Conservation (phyloP, 30 jellyfish, hydroid and myxozoan genomes). For the Aurelia sp. region DNA sequence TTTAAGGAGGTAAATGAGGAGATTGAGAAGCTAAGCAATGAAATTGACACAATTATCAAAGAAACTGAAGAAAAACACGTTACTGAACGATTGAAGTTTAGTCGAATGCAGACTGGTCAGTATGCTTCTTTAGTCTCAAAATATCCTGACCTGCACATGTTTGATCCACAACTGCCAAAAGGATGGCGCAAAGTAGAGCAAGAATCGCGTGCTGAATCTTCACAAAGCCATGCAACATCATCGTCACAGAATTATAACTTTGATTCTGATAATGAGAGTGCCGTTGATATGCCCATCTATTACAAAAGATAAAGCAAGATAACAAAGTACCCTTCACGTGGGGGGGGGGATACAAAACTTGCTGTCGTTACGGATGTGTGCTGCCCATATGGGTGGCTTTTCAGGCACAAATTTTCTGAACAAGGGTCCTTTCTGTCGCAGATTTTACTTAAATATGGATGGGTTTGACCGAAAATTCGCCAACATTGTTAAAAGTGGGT, state of each 20-base stretch:
- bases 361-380: no score
- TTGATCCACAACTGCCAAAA: slow-evolving; percentile 21
- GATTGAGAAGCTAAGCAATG: background rate
- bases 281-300: slow-evolving; percentile 1
- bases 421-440: no score
- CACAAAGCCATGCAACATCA: background rate
- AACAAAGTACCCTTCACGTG: background rate
- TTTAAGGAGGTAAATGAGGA: background rate
- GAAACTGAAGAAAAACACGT: background rate
- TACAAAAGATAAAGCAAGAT: slow-evolving; percentile 3
- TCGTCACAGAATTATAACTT: background rate
- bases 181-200: background rate
- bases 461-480: no score
- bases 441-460: no score
- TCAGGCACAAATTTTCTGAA: no score
- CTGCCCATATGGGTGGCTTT: no score
- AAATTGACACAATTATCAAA: background rate
- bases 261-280: slow-evolving; percentile 1
- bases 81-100: background rate
- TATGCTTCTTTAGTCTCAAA: background rate
- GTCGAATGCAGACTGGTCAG: background rate
- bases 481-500: no score
- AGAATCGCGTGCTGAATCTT: background rate
- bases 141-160: slow-evolving; percentile 16
- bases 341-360: background rate